Percentiles rank a stretch among this genome's conserved stretches.
These are phyloP conservation scores for Heliconius aoede DNA, from an alignment of 2,888 invertebrate species.

Conservation along the genomic window DNA sequence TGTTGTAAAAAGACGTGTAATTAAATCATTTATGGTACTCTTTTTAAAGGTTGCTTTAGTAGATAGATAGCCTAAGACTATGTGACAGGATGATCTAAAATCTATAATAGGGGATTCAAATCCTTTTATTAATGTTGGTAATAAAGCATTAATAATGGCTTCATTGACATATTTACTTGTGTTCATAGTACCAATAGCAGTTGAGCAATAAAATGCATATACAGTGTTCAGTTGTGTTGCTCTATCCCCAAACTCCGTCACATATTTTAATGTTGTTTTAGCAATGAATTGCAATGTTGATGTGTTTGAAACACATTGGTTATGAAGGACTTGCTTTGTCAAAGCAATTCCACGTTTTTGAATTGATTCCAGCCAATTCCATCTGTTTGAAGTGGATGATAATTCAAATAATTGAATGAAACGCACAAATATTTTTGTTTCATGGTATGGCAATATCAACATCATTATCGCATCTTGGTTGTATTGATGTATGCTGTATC, in stretches of 20 bases:
- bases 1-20: conserved; percentile 69
- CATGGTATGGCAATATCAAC: conserved; percentile 95
- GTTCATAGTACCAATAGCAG: conserved; percentile 88
- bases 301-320: conserved; percentile 85
- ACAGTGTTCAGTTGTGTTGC: conserved; percentile 86
- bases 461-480: conserved; percentile 92
- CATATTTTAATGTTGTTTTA: conserved; percentile 66
- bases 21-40: conserved; percentile 85
- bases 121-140: conserved; percentile 89
- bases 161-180: conserved; percentile 82
- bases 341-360: conserved; percentile 90
- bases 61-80: conserved; percentile 88
- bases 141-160: conserved; percentile 86
- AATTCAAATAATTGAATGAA: conserved; percentile 90
- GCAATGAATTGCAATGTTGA: conserved; percentile 67
- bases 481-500: conserved; percentile 94
- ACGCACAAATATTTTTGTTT: conserved; percentile 93
- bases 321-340: conserved; percentile 88
- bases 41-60: conserved; percentile 86
- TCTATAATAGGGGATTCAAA: conserved; percentile 87
- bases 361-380: conserved; percentile 90
- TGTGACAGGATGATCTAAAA: conserved; percentile 88
- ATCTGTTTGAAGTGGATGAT: conserved; percentile 83
- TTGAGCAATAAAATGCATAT: conserved; percentile 91
- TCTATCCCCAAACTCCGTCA: conserved; percentile 84